Conservation (phyloP, 2,888 invertebrate genomes). For the Trypoxylon attenuatum region DNA sequence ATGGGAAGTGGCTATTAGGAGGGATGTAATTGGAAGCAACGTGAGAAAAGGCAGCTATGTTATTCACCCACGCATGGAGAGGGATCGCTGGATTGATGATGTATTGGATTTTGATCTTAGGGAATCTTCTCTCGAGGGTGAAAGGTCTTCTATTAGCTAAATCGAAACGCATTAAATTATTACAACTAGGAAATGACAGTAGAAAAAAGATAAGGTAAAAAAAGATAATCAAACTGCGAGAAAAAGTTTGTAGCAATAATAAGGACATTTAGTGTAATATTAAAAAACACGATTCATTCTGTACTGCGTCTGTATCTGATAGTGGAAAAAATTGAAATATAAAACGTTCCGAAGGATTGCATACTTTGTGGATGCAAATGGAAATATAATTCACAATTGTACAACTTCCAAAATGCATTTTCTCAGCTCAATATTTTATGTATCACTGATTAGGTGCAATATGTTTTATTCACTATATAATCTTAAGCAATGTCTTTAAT, state of each 20-base stretch:
- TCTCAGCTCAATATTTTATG: slow-evolving; percentile 6
- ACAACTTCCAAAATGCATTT: slow-evolving; percentile 19
- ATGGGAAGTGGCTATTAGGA: too few species aligned
- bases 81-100: slow-evolving; percentile 54
- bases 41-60: too few species aligned
- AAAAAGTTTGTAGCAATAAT: slow-evolving; percentile 8
- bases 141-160: slow-evolving; percentile 59
- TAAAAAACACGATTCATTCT: slow-evolving; percentile 5
- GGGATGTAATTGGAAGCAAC: too few species aligned
- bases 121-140: slow-evolving; percentile 58
- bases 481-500: slow-evolving; percentile 84
- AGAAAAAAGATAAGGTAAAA: background rate
- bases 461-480: slow-evolving; percentile 20
- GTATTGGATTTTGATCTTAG: slow-evolving; percentile 57
- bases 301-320: slow-evolving; percentile 7
- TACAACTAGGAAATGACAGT: background rate
- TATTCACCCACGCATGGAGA: slow-evolving; percentile 46
- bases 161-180: slow-evolving; percentile 33
- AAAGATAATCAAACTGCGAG: background rate
- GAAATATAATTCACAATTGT: slow-evolving; percentile 37
- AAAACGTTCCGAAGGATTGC: slow-evolving; percentile 33
- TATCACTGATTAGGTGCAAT: slow-evolving; percentile 17
- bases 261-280: slow-evolving; percentile 13
- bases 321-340: slow-evolving; percentile 22
- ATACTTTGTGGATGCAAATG: slow-evolving; percentile 21